Evolutionary conservation across 2,888 invertebrate genomes (phyloP), one percentile per base, ranked within the genome.

Genomic region (Dicycla oo): DNA sequence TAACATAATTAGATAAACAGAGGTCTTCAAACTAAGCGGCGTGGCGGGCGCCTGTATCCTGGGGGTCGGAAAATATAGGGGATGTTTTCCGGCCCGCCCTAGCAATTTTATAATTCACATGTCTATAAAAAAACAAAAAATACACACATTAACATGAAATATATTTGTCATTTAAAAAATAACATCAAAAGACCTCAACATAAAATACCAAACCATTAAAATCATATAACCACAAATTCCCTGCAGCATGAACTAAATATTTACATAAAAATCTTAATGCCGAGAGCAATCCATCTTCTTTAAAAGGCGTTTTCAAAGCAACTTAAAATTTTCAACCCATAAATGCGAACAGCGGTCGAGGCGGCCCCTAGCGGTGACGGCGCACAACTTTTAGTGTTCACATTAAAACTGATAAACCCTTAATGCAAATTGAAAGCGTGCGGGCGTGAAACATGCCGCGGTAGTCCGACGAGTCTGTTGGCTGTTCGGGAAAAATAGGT

Each of bases 381-480:
- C 73, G 82, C 73, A 77, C 80, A 84, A 87, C 87, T 89, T 89
- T 89, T 86, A 87, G 86, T 84, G 86, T 82, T 80, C 83, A 84
- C 87, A 87, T 89, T 89, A 89, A 88, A 90, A 88, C 88, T 89
- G 89, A 89, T 90, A 89, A 89, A 84, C 88, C 88, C 83, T 88
- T 88, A 90, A 90, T 89, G 87, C 87, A 89, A 89, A 90, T 90
- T 90, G 89, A 91, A 90, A 90, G 88, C 88, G 85, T 80, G 87
- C 86, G 82, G 87, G 85, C 86, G 86, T 84, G 86, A 85, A 87
- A 89, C 87, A 87, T 68, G 78, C 88, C 82, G 84, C 80, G 82
- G 83, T 72, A 75, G 81, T 76, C 73, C 71, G 68, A 53, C 63
- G 75, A 81, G 71, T 72, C 74, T 72, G 78, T 66, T 60, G 58